These are phyloP conservation scores for Trididemnum nubilum DNA, from an alignment of 23 tunicate species.

Conservation along the genomic window DNA sequence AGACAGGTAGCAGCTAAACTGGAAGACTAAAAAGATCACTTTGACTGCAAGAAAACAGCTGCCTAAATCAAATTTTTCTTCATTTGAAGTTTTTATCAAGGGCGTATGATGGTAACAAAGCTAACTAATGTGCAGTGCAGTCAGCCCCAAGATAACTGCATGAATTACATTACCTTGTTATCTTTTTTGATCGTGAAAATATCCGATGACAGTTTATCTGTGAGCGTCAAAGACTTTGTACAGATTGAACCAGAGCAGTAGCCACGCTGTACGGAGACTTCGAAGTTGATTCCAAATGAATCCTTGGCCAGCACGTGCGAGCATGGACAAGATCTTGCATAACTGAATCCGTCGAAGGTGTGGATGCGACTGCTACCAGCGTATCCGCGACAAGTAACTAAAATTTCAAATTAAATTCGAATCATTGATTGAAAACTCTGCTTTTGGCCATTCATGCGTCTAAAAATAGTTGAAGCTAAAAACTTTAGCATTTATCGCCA, in stretches of 20 bases:
- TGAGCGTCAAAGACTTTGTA: constrained; percentile 63
- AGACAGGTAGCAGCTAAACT: too few relatives aligned
- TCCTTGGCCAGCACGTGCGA: constrained; percentile 81
- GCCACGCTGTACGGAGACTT: constrained; percentile 66
- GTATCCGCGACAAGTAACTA: constrained; percentile 87
- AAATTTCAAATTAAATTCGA: too few relatives aligned
- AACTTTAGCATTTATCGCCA: too few relatives aligned
- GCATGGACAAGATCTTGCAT: constrained; percentile 91
- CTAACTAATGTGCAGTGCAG: too few relatives aligned
- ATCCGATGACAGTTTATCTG: constrained; percentile 44
- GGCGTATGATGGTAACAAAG: too few relatives aligned
- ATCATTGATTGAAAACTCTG: too few relatives aligned
- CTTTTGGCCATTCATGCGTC: not conserved
- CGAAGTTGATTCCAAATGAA: constrained; percentile 83
- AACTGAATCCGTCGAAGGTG: constrained; percentile 87
- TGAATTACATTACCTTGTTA: constrained; percentile 36
- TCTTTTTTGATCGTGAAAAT: constrained; percentile 28
- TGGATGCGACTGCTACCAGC: constrained; percentile 86
- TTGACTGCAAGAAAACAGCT: too few relatives aligned
- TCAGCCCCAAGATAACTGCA: too few relatives aligned
- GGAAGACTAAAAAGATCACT: too few relatives aligned
- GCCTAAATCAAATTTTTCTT: too few relatives aligned
- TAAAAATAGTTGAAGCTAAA: not conserved
- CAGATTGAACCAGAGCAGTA: constrained; percentile 73
- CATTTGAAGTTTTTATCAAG: too few relatives aligned